Conservation (phyloP, 2,797 vertebrate species). For the Pseudochaenichthys georgianus region DNA sequence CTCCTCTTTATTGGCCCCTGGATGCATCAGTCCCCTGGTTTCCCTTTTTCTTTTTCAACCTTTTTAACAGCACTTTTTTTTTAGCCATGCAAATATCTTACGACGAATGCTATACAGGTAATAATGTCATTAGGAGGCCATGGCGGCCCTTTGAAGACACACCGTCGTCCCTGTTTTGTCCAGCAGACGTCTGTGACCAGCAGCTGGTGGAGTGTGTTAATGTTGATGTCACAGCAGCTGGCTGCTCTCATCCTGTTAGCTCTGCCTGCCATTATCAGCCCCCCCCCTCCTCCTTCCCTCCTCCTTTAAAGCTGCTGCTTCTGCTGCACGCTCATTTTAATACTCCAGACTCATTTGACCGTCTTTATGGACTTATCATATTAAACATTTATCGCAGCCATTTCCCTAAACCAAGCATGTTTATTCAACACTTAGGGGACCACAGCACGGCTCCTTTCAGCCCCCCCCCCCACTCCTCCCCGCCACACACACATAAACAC, state of each 20-base stretch:
- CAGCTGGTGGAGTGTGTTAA: constrained; percentile 80
- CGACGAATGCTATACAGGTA: constrained; percentile 44
- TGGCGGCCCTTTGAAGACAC: constrained; percentile 58
- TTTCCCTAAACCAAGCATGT: constrained; percentile 85
- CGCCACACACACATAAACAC: constrained; percentile 28
- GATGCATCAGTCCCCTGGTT: not conserved
- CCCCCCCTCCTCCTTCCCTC: constrained; percentile 33
- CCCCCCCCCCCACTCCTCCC: constrained; percentile 19
- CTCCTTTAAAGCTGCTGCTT: constrained; percentile 63
- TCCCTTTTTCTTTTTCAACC: not conserved
- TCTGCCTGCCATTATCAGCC: constrained; percentile 73
- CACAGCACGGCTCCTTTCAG: constrained; percentile 74
- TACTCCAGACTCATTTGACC: constrained; percentile 83
- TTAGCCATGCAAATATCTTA: constrained; percentile 1
- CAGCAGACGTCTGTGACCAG: constrained; percentile 70
- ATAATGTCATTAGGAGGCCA: constrained; percentile 61
- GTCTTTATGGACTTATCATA: constrained; percentile 85
- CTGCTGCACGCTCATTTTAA: constrained; percentile 79
- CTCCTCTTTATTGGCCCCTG: not conserved
- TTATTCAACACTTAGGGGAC: constrained; percentile 86
- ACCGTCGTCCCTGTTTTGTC: constrained; percentile 68
- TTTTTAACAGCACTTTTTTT: constrained; percentile 14
- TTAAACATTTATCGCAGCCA: constrained; percentile 86
- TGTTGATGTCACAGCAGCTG: constrained; percentile 83
- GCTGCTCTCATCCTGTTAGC: constrained; percentile 81